Evolutionary conservation across 2,888 invertebrate species (phyloP), one percentile per base, ranked within the genome.

Genomic region (Melinaea menophilus): DNA sequence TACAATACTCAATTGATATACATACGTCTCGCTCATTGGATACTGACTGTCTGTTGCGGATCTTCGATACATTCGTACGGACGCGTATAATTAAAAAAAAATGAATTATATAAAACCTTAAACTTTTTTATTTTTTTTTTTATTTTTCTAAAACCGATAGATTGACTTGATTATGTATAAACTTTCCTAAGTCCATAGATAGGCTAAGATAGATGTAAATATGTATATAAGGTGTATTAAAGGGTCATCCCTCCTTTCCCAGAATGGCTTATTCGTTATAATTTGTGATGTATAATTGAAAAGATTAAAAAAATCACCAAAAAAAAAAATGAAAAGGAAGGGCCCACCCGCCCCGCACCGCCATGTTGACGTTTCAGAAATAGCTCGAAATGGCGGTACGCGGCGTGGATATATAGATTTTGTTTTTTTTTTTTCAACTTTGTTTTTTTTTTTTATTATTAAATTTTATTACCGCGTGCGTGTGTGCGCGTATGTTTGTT

Each of bases 391-490:
- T 77, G 78, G 74, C 76, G 82, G 78, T 77, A 73, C 69, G 73
- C 73, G 75, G 80, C 77, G 68, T 69, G 65, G 67, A 65, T 75
- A 68, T 74, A 66, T 73, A 69, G 65, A 71, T 70, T 77, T 78
- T 79, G 76, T 76, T 78, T 74, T 79, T 79, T 78, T 79, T 72
- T 77, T 77, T 77, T 76, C 74, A 71, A 67, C 71, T 75, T 77
- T 79, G 76, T 80, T 71, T 68, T 69, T 69, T 67, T 82, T 82
- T 79, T 69, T 67, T 82, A 82, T 79, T 82, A 84, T 86, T 76
- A 84, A 86, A 87, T 85, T 86, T 85, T 87, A 86, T 88, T 78
- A 77, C 73, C 79, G 81, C 79, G 82, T 75, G 81, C 80, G 77
- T 79, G 79, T 76, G 77, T 69, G 68, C 75, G 77, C 76, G 75